Conservation (phyloP, 2,113 vertebrate species). For the Solea solea region DNA sequence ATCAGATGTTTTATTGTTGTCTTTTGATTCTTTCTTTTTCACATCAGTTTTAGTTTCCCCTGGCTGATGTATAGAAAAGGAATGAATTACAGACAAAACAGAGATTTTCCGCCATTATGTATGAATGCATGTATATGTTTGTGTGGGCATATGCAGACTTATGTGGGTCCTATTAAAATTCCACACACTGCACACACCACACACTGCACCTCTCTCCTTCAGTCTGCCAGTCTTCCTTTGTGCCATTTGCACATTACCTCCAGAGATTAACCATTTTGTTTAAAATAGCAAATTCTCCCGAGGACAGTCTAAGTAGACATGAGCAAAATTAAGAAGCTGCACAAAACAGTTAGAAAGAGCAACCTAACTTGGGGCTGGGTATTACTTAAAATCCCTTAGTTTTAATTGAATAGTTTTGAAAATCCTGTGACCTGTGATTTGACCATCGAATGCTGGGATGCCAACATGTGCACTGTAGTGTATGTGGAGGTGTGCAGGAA, state of each 20-base stretch:
- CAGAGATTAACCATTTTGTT: conserved; percentile 47
- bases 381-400: too few relatives aligned
- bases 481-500: conserved; percentile 3
- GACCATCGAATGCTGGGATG: background rate
- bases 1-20: conserved; percentile 25
- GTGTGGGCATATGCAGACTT: background rate
- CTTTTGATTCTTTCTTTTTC: conserved; percentile 30
- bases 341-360: too few relatives aligned
- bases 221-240: conserved; percentile 28
- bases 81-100: conserved; percentile 42
- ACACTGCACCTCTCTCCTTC: conserved; percentile 29
- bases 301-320: conserved; percentile 10
- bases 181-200: conserved; percentile 41
- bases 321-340: background rate
- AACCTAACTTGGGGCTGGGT: too few relatives aligned
- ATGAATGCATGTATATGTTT: background rate
- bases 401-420: too few relatives aligned
- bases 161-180: conserved; percentile 50
- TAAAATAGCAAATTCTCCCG: conserved; percentile 18
- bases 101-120: background rate
- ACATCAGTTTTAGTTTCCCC: conserved; percentile 51
- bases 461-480: background rate
- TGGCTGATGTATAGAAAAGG: conserved; percentile 21
- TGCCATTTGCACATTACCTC: conserved; percentile 45
- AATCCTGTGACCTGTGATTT: too few relatives aligned